Evolutionary conservation across 2,113 vertebrate genomes (phyloP).

Genomic region (Mystacornis crossleyi): DNA sequence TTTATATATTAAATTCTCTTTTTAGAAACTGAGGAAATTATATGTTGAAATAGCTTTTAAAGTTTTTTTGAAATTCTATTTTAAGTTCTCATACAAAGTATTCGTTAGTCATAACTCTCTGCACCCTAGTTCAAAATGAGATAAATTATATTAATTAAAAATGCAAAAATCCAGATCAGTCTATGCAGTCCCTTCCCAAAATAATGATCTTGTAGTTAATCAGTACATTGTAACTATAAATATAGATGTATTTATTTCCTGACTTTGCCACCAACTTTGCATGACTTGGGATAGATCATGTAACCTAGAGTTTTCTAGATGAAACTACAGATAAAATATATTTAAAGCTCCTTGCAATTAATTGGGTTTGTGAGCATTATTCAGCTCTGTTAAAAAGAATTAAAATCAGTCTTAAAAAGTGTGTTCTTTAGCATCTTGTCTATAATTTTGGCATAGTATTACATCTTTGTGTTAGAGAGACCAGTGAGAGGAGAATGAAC

Average conservation of each 20-base stretch:
- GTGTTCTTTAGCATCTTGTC: neutral
- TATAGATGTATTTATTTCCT: neutral
- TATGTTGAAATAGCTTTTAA: neutral
- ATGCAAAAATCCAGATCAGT: constrained; percentile 10
- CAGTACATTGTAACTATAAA: neutral
- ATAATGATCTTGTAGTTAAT: constrained; percentile 4
- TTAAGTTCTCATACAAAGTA: constrained; percentile 22
- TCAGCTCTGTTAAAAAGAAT: neutral
- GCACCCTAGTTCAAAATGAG: neutral
- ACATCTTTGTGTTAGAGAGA: neutral
- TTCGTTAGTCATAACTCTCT: neutral
- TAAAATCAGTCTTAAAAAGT: neutral
- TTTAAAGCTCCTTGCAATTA: neutral
- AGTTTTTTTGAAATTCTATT: neutral
- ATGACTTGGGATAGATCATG: neutral
- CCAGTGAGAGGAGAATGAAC: neutral
- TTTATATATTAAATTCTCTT: neutral
- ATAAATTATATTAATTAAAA: constrained; percentile 55
- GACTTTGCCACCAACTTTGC: neutral
- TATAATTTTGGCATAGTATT: neutral
- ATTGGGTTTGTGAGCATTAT: neutral
- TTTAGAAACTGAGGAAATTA: neutral
- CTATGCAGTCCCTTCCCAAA: constrained; percentile 3
- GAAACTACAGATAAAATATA: neutral
- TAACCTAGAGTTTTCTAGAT: neutral